phyloP scores from a whole-genome alignment of 1,140 invertebrate genomes.

The Ceratoteleas bidentatus region DNA sequence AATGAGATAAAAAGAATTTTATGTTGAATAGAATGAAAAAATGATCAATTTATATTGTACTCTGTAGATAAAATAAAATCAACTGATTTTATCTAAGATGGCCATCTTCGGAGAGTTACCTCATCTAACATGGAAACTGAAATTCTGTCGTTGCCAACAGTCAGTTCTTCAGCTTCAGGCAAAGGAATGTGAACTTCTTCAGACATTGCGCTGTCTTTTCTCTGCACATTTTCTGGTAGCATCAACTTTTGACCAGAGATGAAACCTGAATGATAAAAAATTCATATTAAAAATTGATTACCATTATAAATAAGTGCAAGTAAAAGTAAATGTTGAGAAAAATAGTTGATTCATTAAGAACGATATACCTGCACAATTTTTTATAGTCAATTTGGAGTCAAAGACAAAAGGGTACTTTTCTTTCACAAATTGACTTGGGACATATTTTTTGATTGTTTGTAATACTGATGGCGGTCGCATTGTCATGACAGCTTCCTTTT shows the following conservation, averaged over 20 bases:
- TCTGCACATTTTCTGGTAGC: slow-evolving; percentile 88
- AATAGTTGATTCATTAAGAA: no score
- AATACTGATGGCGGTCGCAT: slow-evolving; percentile 36
- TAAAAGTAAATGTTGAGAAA: no score
- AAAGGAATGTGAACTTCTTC: slow-evolving; percentile 95
- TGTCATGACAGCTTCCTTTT: slow-evolving; percentile 79
- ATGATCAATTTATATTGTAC: no score
- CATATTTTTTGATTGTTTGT: slow-evolving; percentile 16
- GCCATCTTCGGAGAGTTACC: slow-evolving; percentile 74
- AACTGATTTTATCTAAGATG: no score
- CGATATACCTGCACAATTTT: slow-evolving; percentile 83
- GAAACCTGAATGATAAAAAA: slow-evolving; percentile 83
- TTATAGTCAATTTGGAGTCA: slow-evolving; percentile 87
- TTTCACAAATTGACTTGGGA: slow-evolving; percentile 74
- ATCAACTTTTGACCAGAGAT: slow-evolving; percentile 90
- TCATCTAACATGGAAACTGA: slow-evolving; percentile 89
- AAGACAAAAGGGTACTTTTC: slow-evolving; percentile 92
- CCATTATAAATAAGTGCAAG: no score
- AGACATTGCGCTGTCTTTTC: slow-evolving; percentile 87
- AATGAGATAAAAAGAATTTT: no score
- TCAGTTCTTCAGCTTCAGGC: slow-evolving; percentile 84
- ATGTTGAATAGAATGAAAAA: no score
- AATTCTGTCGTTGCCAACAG: slow-evolving; percentile 87
- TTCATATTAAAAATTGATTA: slow-evolving; percentile 6
- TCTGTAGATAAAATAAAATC: no score